Conservation (phyloP, 2,888 invertebrate genomes). For the Limulus polyphemus region DNA sequence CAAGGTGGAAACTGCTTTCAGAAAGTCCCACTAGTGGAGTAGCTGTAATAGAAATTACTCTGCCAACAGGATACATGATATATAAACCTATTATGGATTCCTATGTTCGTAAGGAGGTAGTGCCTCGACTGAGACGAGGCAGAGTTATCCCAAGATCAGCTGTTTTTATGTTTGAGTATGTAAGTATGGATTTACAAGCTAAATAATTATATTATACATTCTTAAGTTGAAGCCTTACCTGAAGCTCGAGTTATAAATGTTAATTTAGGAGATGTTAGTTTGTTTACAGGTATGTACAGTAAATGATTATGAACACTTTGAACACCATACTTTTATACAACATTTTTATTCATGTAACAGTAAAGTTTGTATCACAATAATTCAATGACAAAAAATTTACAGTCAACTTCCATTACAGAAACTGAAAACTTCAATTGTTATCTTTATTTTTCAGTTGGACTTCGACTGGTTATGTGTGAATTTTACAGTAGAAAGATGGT, state of each 20-base stretch:
- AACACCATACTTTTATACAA: no score
- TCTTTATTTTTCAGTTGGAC: conserved; percentile 31
- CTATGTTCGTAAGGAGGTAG: conserved; percentile 32
- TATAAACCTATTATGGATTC: conserved; percentile 40
- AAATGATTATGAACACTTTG: no score
- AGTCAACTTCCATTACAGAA: no score
- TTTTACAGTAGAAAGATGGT: conserved; percentile 37
- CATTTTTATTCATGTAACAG: no score
- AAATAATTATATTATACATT: neutral
- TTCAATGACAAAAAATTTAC: no score
- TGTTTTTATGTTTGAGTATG: conserved; percentile 26
- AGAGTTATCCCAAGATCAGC: conserved; percentile 23
- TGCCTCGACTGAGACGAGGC: conserved; percentile 35
- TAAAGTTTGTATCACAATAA: no score
- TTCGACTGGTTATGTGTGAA: conserved; percentile 36
- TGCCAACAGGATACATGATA: conserved; percentile 41
- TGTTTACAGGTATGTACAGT: no score
- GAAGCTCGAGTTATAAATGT: no score
- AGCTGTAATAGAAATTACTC: conserved; percentile 39
- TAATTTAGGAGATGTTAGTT: no score
- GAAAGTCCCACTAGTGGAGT: conserved; percentile 36
- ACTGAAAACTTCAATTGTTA: no score
- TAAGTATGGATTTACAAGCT: conserved; percentile 17
- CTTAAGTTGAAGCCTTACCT: conserved; percentile 21
- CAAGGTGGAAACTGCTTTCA: conserved; percentile 36